phyloP scores from a whole-genome alignment of 1,140 invertebrate species.

The Pseudomyrmex concolor region DNA sequence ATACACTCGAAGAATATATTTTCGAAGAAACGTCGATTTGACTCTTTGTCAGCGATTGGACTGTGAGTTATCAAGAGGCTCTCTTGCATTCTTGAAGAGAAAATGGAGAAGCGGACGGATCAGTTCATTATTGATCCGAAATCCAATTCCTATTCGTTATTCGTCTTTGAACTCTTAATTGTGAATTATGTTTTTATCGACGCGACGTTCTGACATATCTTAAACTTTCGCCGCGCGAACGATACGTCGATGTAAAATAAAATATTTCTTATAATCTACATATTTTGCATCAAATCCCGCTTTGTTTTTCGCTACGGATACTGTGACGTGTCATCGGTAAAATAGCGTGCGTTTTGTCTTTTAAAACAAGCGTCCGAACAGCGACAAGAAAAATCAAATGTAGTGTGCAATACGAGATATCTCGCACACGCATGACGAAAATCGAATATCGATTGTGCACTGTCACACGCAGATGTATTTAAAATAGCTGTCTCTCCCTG shows the following conservation, averaged over 20 bases:
- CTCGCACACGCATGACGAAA: too few species aligned
- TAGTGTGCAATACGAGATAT: too few species aligned
- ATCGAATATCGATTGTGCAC: too few species aligned
- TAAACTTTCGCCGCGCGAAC: slow-evolving; percentile 6
- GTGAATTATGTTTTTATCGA: slow-evolving; percentile 38
- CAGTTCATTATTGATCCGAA: slow-evolving; percentile 46
- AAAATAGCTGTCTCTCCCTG: too few species aligned
- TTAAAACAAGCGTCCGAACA: not conserved
- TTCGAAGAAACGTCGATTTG: slow-evolving; percentile 33
- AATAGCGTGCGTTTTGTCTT: not conserved
- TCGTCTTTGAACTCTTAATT: slow-evolving; percentile 31
- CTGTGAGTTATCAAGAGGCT: not conserved
- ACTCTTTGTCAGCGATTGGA: not conserved
- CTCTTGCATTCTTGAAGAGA: slow-evolving; percentile 72
- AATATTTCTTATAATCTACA: not conserved
- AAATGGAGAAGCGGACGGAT: slow-evolving; percentile 47
- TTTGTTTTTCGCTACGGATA: not conserved
- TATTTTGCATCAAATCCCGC: not conserved
- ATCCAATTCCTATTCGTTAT: slow-evolving; percentile 25
- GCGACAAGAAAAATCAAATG: too few species aligned
- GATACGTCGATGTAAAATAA: slow-evolving; percentile 1
- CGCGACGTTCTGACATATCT: not conserved
- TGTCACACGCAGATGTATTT: too few species aligned
- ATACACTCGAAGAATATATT: too few species aligned
- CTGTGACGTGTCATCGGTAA: not conserved